A percentile compares a stretch with the other conserved stretches of the same genome.
Evolutionary conservation across 2,888 invertebrate species (phyloP).

Genomic region (Scaptomyza flava): DNA sequence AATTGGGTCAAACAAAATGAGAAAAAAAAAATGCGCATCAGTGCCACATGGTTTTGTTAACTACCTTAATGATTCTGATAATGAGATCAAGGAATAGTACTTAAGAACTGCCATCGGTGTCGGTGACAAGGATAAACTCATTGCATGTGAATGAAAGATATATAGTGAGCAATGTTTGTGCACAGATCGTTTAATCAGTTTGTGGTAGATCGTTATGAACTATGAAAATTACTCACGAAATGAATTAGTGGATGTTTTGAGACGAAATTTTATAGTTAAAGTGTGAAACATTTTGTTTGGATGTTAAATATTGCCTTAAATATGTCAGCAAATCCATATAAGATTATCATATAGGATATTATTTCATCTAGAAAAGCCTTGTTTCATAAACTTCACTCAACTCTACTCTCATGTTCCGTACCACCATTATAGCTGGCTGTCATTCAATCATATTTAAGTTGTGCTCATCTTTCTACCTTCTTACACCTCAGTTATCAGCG

Average conservation of each 20-base stretch:
- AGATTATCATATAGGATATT: too few species aligned
- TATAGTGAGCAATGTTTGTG: slow-evolving; percentile 5
- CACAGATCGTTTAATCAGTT: neutral
- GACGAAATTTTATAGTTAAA: neutral
- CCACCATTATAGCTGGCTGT: slow-evolving; percentile 11
- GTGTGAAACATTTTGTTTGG: neutral
- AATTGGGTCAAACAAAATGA: slow-evolving; percentile 47
- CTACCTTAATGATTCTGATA: slow-evolving; percentile 37
- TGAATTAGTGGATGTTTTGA: slow-evolving; percentile 1
- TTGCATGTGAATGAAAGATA: slow-evolving; percentile 2
- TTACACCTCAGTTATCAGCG: slow-evolving; percentile 39
- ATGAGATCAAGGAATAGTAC: slow-evolving; percentile 29
- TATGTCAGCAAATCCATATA: neutral
- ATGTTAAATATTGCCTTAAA: neutral
- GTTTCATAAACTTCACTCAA: neutral
- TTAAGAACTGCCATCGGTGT: slow-evolving; percentile 32
- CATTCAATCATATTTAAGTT: slow-evolving; percentile 8
- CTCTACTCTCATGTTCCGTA: neutral
- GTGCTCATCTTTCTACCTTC: slow-evolving; percentile 7
- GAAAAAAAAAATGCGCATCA: slow-evolving; percentile 18
- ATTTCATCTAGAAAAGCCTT: too few species aligned
- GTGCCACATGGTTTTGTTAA: slow-evolving; percentile 23
- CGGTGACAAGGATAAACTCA: slow-evolving; percentile 7
- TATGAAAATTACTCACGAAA: neutral
- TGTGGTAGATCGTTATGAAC: slow-evolving; percentile 7